Conservation (phyloP, 1,140 invertebrate species). For the Sarcophaga bullata region DNA sequence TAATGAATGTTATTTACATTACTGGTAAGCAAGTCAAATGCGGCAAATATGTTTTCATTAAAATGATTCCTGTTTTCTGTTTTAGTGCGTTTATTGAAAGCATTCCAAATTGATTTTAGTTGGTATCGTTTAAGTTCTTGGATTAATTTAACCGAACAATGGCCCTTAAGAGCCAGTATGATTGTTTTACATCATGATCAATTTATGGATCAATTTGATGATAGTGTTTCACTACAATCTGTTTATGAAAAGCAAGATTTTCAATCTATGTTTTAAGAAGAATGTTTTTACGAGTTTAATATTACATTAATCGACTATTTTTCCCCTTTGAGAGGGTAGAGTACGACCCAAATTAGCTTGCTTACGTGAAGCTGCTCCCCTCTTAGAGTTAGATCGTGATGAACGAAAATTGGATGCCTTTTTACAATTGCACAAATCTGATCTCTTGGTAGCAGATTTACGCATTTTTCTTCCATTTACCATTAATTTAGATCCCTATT, state of each 20-base stretch:
- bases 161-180: constrained; percentile 97
- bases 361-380: constrained; percentile 86
- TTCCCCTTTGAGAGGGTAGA: constrained; percentile 69
- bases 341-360: constrained; percentile 82
- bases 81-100: constrained; percentile 90
- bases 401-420: constrained; percentile 95
- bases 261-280: background rate
- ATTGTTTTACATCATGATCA: constrained; percentile 94
- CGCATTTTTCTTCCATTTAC: constrained; percentile 96
- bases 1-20: constrained; percentile 98
- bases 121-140: constrained; percentile 97
- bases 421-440: constrained; percentile 84
- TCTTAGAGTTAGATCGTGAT: constrained; percentile 92
- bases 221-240: constrained; percentile 84
- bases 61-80: constrained; percentile 41
- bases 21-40: constrained; percentile 74
- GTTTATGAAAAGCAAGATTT: constrained; percentile 88
- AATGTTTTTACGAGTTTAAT: background rate
- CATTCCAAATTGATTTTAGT: constrained; percentile 98
- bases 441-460: constrained; percentile 84
- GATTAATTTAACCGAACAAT: constrained; percentile 99
- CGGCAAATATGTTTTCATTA: background rate
- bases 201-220: constrained; percentile 87
- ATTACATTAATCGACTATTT: background rate
- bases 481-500: constrained; percentile 95